These are phyloP conservation scores for Cephalopachus bancanus DNA, from an alignment of 2,797 vertebrate species.

Conservation along the genomic window DNA sequence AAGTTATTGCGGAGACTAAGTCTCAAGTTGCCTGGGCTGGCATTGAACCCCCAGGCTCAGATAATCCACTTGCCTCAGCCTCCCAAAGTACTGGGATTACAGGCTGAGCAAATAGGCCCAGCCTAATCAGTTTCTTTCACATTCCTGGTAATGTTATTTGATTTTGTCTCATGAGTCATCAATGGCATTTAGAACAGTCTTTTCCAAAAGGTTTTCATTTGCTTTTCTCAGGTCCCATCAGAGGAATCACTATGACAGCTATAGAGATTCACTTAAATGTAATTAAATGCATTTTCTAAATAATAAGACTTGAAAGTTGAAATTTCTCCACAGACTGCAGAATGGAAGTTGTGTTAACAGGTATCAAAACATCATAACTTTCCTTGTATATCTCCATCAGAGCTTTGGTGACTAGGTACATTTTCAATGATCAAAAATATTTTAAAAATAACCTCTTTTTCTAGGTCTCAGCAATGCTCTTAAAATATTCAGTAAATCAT, in stretches of 20 bases:
- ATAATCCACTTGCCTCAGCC: too few relatives aligned
- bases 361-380: background rate
- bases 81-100: too few relatives aligned
- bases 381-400: background rate
- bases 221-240: background rate
- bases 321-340: background rate
- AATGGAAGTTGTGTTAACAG: background rate
- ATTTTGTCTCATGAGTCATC: background rate
- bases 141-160: background rate
- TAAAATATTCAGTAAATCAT: background rate
- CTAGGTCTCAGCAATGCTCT: background rate
- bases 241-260: background rate
- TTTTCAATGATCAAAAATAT: background rate
- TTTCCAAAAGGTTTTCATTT: background rate
- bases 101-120: too few relatives aligned
- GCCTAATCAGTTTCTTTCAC: background rate
- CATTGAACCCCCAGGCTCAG: too few relatives aligned
- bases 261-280: background rate
- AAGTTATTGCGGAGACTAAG: too few relatives aligned
- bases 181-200: background rate
- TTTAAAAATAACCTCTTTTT: background rate
- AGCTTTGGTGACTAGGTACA: background rate
- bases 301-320: background rate
- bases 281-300: background rate
- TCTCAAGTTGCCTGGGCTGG: too few relatives aligned